Evolutionary conservation across 2,797 vertebrate species (phyloP), one percentile per base, ranked within the genome.

Genomic region (Sciurus carolinensis): DNA sequence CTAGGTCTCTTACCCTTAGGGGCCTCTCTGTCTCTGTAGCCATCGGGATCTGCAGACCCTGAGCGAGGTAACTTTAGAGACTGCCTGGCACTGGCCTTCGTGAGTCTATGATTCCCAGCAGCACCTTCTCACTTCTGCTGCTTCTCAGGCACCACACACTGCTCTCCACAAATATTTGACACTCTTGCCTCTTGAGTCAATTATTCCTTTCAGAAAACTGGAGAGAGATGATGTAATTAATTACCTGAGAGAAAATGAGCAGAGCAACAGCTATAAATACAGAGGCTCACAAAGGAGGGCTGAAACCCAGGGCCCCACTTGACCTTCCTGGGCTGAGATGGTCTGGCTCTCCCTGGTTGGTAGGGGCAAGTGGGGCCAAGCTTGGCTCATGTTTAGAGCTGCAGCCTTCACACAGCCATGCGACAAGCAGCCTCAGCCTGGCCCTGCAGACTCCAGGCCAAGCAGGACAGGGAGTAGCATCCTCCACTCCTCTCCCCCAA

Each of bases 171-270:
- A 94, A 94, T 69, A 89, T 84, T 85, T 86, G 81, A 72, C 50
- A 86, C 44, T 30, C 73, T 3, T 3, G 62, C 64, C 69, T 88
- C 86, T 92, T 42, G 80, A 96, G 87, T 92, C 95, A 93, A 85
- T 84, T 77, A 84, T 84, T 90, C 64, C 92, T 95, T 85, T 91
- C 67, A 91, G 94, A 95, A 93, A 91, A 93, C 87, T 81, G 22
- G 83, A 79, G 64, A 83, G 66, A 93, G 76, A 75, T 81, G 54
- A 88, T 77, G 83, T 50, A 59, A 94, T 92, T 87, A 95, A 79
- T 77, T n/a, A 59, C 22, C 64, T 30, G 90, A 86, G 88, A 94
- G 90, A 80, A 95, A 94, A 80, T 39, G 73, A 95, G 84, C 12
- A 33, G 12, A 92, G 54, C 3, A 14, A 54, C 42, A 76, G 42